Conservation (phyloP, 2,888 invertebrate genomes). For the Phalangium opilio region DNA sequence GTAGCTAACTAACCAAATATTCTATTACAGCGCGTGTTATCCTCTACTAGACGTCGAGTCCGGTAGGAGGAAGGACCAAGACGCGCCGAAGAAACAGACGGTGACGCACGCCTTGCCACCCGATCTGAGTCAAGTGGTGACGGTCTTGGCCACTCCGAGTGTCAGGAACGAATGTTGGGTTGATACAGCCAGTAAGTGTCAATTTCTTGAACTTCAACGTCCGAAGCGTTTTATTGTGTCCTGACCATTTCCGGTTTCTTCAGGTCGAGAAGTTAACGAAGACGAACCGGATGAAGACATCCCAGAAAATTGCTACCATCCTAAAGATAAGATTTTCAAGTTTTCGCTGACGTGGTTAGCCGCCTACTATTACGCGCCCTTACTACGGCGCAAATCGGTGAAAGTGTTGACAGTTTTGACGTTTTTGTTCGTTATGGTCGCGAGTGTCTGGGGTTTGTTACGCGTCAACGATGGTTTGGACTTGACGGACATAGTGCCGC, state of each 20-base stretch:
- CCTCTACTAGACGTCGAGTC: conserved; percentile 8
- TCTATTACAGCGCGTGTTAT: no score
- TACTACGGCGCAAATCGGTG: conserved; percentile 49
- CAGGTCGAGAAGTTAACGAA: no score
- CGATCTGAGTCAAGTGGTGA: conserved; percentile 34
- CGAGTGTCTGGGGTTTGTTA: conserved; percentile 58
- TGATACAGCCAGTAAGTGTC: neutral
- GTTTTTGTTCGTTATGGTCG: conserved; percentile 41
- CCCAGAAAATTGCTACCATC: no score
- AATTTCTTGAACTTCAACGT: no score
- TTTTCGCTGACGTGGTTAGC: conserved; percentile 32
- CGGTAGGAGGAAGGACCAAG: conserved; percentile 22
- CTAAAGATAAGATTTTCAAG: neutral
- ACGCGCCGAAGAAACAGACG: conserved; percentile 33
- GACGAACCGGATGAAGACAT: no score
- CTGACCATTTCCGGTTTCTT: no score
- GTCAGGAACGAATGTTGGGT: conserved; percentile 26
- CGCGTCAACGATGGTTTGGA: conserved; percentile 65
- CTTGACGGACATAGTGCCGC: conserved; percentile 82
- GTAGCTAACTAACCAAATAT: conserved; percentile 16
- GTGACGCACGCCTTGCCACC: conserved; percentile 35
- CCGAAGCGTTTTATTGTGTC: no score
- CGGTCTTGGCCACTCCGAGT: conserved; percentile 29
- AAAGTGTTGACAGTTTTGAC: conserved; percentile 48
- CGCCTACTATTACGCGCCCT: conserved; percentile 45